Percentiles rank a stretch among this genome's conserved stretches.
phyloP scores from a whole-genome alignment of 2,888 invertebrate genomes.

The Brenthis hecate region DNA sequence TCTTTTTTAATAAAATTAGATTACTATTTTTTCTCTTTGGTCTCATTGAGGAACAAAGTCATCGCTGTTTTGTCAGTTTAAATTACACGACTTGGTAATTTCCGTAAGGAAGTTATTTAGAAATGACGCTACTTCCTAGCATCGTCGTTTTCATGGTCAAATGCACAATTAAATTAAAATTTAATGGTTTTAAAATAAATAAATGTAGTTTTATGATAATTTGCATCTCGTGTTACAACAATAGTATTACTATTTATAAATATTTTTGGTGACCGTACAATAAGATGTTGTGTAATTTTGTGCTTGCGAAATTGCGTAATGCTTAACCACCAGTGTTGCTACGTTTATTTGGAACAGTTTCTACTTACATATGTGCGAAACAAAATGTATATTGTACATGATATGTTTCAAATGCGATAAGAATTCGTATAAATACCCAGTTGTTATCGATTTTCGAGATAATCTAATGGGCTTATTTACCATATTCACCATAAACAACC shows the following conservation, averaged over 20 bases:
- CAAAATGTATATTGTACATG: neutral
- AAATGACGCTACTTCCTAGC: slow-evolving; percentile 19
- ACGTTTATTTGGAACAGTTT: slow-evolving; percentile 9
- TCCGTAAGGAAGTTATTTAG: slow-evolving; percentile 21
- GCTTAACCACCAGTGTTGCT: slow-evolving; percentile 11
- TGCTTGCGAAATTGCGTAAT: slow-evolving; percentile 19
- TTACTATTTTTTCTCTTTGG: neutral
- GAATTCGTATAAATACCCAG: neutral
- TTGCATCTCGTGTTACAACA: neutral
- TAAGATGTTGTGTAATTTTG: slow-evolving; percentile 21
- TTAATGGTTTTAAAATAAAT: slow-evolving; percentile 1
- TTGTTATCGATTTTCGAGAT: neutral
- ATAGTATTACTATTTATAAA: neutral
- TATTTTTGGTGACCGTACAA: slow-evolving; percentile 6
- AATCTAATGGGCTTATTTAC: neutral
- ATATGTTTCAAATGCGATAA: neutral
- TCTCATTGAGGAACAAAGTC: slow-evolving; percentile 14
- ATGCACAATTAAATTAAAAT: slow-evolving; percentile 6
- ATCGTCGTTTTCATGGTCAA: slow-evolving; percentile 8
- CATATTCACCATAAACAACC: no score
- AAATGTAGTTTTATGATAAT: neutral
- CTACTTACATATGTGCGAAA: neutral
- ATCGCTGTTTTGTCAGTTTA: slow-evolving; percentile 15
- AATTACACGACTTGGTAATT: slow-evolving; percentile 9
- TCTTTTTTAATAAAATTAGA: neutral